Evolutionary conservation across 2,113 vertebrate species (phyloP), one percentile per base, ranked within the genome.

Genomic region (Ceuthmochares aereus): DNA sequence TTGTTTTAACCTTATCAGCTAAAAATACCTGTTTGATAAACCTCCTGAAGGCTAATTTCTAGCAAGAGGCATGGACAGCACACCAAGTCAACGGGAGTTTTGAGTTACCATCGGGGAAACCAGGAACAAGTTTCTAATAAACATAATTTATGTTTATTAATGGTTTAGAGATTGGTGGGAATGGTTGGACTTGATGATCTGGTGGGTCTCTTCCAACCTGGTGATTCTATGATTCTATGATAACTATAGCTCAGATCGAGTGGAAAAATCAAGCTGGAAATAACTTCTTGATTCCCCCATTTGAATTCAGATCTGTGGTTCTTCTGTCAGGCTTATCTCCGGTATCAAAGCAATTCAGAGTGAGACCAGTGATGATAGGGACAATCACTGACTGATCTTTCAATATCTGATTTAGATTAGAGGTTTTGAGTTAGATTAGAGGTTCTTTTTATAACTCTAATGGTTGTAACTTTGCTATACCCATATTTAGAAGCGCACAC

Each of bases 321-420:
- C 85, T 94, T 52, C 45, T 19, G 9, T 52, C 75, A 72, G 78
- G 29, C 63, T 84, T 74, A 51, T 34, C 72, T 87, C 68, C 19
- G 37, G 64, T 90, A 81, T 80, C 88, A 75, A 89, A 88, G 92
- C 63, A 81, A 45, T 51, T 67, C 32, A 14, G 60, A 81, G 68
- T 7, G 40, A 94, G 84, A 37, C 1, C 56, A 12, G 52, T 86
- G 92, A 95, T 87, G 85, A 63, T 11, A 51, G 42, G 45, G 82
- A 69, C 87, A 96, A 83, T 70, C 96, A 52, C 78, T 67, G 88
- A 96, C 22, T 91, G 81, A 93, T 87, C 93, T 67, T 91, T 68
- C 87, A 94, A 8, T 27, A 84, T 73, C 67, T 84, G 83, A 93
- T 90, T 96, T 67, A 94, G 82, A 84, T 94, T 70, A 94, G 88